phyloP scores from a whole-genome alignment of 1,140 invertebrate species.

The Aphaenogaster floridana region DNA sequence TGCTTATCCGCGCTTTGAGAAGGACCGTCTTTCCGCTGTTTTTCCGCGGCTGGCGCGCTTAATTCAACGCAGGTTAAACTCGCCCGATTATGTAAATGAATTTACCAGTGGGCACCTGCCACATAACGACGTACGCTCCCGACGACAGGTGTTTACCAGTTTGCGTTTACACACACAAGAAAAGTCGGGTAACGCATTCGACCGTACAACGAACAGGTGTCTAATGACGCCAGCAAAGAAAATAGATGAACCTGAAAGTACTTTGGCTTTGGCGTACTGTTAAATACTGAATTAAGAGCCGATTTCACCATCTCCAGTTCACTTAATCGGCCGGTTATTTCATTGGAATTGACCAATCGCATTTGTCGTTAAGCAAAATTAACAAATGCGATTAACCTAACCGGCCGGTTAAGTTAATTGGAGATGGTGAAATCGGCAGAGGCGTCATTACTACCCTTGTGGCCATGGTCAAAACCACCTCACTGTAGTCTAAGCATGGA shows the following conservation, averaged over 20 bases:
- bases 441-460: too few species aligned
- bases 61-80: constrained; percentile 46
- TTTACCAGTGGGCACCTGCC: constrained; percentile 45
- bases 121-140: neutral
- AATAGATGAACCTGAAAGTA: neutral
- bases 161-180: neutral
- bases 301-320: too few species aligned
- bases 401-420: too few species aligned
- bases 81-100: constrained; percentile 58
- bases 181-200: constrained; percentile 1
- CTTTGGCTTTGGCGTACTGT: neutral
- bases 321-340: too few species aligned
- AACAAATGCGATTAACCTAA: too few species aligned
- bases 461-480: too few species aligned
- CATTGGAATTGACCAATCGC: too few species aligned
- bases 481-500: too few species aligned
- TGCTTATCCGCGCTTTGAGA: constrained; percentile 17
- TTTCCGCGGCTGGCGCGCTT: neutral
- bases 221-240: constrained; percentile 17
- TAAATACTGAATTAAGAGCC: neutral
- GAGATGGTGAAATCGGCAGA: too few species aligned
- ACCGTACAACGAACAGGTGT: constrained; percentile 38
- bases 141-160: constrained; percentile 41
- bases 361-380: too few species aligned
- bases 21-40: constrained; percentile 9